Evolutionary conservation across 2,113 vertebrate genomes (phyloP), one percentile per base, ranked within the genome.

Genomic region (Sapajus apella): DNA sequence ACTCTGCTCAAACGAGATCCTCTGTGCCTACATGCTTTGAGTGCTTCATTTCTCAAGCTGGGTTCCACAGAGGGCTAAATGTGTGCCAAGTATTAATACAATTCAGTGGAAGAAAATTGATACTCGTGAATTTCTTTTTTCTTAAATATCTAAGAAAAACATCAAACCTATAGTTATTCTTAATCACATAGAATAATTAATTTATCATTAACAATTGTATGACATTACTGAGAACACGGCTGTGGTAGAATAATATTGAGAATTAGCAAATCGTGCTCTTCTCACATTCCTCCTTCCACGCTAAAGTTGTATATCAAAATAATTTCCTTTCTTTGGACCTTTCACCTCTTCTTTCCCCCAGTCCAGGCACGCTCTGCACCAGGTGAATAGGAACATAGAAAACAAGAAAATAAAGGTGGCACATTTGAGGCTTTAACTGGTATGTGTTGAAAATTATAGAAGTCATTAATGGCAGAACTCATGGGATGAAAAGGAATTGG

Each of bases 381-480:
- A 37, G 17, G 17, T 82, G 10, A 25, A 88, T 11, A 96, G 17
- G 77, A 30, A 13, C 23, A 61, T 13, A 1, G 5, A 94, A 64
- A 10, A 91, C 23, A 84, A 94, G 88, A 91, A 85, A 92, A 92
- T 68, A 50, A 50, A 81, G 58, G 5, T 68, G 35, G 10, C 30
- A 27, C 50, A 77, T 72, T 94, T 87, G 83, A 92, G 50, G 64
- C 84, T 88, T 84, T 43, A 87, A 77, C 58, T 91, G 27, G 37
- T 35, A 35, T 45, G 43, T n/a, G 40, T 21, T 43, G 76, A 70
- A 66, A 47, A 73, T 23, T 84, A 6, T 35, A 84, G 21, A 37
- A 55, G 27, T 47, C 70, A 40, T 85, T 40, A 70, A 76, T 75
- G 18, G 82, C 37, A 50, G 43, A 86, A n/a, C 20, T 27, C 13